phyloP scores from a whole-genome alignment of 1,140 invertebrate species.

The Drosophila nigrodunni region DNA sequence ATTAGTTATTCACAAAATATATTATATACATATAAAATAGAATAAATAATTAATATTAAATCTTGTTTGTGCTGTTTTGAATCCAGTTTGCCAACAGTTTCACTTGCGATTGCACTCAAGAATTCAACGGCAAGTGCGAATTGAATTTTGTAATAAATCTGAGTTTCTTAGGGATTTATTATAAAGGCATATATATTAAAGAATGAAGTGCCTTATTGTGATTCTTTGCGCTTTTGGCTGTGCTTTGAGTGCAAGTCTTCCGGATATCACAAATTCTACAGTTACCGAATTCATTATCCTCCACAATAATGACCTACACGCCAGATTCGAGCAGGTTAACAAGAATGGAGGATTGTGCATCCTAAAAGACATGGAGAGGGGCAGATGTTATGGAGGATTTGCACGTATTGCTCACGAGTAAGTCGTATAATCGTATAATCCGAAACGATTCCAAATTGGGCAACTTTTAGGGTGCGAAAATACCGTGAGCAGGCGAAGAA shows the following conservation, averaged over 20 bases:
- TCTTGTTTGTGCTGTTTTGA: not conserved
- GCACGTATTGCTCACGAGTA: constrained; percentile 89
- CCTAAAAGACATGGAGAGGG: constrained; percentile 84
- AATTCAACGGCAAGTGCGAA: not conserved
- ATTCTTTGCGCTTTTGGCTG: not conserved
- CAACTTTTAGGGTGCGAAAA: constrained; percentile 85
- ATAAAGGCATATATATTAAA: too few species aligned
- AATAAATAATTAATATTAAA: constrained; percentile 2
- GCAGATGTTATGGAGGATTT: constrained; percentile 92
- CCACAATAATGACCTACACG: constrained; percentile 96
- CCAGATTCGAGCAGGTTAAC: constrained; percentile 92
- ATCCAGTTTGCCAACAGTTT: constrained; percentile 53
- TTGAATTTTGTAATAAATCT: not conserved
- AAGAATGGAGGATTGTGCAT: constrained; percentile 88
- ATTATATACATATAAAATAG: not conserved
- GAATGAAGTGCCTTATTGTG: not conserved
- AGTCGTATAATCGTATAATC: constrained; percentile 40
- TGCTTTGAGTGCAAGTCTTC: constrained; percentile 38
- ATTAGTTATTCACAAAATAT: not conserved
- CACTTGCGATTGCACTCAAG: constrained; percentile 51
- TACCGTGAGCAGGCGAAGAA: constrained; percentile 86
- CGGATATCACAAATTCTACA: constrained; percentile 36
- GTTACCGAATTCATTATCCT: constrained; percentile 88
- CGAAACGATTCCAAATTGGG: not conserved
- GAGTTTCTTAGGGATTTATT: too few species aligned